phyloP scores from a whole-genome alignment of 2,113 vertebrate species.

The Cricetomys ansorgei region DNA sequence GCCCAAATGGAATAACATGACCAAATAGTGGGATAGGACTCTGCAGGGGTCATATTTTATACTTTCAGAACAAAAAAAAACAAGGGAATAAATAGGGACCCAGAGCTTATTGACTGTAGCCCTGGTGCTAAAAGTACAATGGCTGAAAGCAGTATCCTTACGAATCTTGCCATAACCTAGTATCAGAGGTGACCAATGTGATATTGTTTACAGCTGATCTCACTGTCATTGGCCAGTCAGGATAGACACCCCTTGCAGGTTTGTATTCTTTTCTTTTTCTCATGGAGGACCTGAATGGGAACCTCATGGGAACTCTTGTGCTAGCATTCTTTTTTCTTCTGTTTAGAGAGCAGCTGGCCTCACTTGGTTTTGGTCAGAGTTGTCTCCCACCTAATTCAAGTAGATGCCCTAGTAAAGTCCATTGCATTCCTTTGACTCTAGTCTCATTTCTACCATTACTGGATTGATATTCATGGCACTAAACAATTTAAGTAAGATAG shows the following conservation, averaged over 20 bases:
- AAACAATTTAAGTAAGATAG: background rate
- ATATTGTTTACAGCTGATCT: background rate
- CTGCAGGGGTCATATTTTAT: background rate
- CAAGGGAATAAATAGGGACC: background rate
- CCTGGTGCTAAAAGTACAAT: background rate
- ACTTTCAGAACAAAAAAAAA: background rate
- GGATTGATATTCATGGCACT: rapidly evolving
- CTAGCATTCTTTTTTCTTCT: background rate
- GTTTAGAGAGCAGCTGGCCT: background rate
- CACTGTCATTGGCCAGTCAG: background rate
- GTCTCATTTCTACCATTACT: background rate
- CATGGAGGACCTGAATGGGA: background rate
- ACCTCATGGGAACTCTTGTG: no score
- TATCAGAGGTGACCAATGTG: background rate
- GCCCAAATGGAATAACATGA: background rate
- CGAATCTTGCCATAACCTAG: background rate
- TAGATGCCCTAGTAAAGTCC: background rate
- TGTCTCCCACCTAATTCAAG: background rate
- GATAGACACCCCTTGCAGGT: no score
- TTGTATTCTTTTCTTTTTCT: background rate
- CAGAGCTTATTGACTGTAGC: no score
- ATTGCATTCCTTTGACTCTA: background rate
- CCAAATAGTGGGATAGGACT: rapidly evolving
- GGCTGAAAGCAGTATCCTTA: background rate
- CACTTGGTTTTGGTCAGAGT: background rate